Percentiles rank a stretch among this genome's conserved stretches.
Evolutionary conservation across 2,888 invertebrate species (phyloP).

Genomic region (Thecophora atra): DNA sequence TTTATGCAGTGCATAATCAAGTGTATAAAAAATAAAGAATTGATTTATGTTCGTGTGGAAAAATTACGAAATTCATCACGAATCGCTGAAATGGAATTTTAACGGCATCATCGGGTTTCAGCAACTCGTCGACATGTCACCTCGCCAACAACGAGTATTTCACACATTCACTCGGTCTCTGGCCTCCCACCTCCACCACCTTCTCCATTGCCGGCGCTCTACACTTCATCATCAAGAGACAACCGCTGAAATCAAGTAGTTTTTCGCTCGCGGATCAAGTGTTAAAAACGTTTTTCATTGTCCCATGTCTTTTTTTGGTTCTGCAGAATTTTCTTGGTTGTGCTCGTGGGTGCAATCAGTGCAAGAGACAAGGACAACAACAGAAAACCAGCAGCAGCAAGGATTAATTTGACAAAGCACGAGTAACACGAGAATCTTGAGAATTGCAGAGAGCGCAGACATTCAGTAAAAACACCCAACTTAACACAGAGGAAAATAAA

Average conservation of each 20-base stretch:
- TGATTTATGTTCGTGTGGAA: too few relatives aligned
- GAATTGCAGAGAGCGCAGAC: background rate
- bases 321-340: background rate
- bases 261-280: constrained; percentile 4
- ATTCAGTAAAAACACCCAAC: constrained; percentile 35
- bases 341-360: background rate
- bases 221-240: too few relatives aligned
- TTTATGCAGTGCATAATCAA: too few relatives aligned
- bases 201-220: too few relatives aligned
- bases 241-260: background rate
- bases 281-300: constrained; percentile 4
- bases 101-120: too few relatives aligned
- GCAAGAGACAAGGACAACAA: background rate
- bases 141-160: too few relatives aligned
- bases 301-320: background rate
- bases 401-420: constrained; percentile 4
- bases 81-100: too few relatives aligned
- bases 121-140: too few relatives aligned
- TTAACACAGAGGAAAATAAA: constrained; percentile 23
- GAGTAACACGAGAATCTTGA: background rate
- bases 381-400: constrained; percentile 6
- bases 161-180: too few relatives aligned
- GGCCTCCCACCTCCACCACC: too few relatives aligned
- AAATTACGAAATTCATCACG: too few relatives aligned
- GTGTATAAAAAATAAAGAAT: too few relatives aligned